Conservation (phyloP, 2,888 invertebrate species). For the Clunio marinus region DNA sequence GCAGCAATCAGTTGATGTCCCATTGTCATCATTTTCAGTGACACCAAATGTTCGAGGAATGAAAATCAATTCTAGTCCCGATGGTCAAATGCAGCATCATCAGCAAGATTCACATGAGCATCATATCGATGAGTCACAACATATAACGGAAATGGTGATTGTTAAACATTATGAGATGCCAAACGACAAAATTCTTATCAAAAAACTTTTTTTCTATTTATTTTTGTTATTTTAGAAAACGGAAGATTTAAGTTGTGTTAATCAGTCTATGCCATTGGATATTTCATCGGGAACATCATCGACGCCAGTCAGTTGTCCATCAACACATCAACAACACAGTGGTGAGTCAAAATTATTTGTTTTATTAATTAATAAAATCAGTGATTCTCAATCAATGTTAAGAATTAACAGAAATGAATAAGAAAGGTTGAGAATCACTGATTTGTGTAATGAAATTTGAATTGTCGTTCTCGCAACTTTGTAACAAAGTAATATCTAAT, state of each 20-base stretch:
- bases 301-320: slow-evolving; percentile 45
- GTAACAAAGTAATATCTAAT: too few relatives aligned
- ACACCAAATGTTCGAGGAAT: slow-evolving; percentile 30
- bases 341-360: slow-evolving; percentile 45
- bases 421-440: too few relatives aligned
- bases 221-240: slow-evolving; percentile 46
- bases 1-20: slow-evolving; percentile 41
- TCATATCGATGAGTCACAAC: slow-evolving; percentile 35
- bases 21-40: slow-evolving; percentile 40
- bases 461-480: too few relatives aligned
- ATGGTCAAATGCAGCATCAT: slow-evolving; percentile 37
- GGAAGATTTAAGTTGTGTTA: slow-evolving; percentile 50
- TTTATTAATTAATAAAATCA: not conserved
- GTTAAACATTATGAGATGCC: not conserved
- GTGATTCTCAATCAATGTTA: too few relatives aligned
- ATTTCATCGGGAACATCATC: slow-evolving; percentile 48
- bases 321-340: slow-evolving; percentile 46
- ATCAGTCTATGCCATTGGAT: slow-evolving; percentile 51
- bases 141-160: slow-evolving; percentile 36
- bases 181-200: too few relatives aligned
- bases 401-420: too few relatives aligned
- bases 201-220: slow-evolving; percentile 39
- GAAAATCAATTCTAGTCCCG: slow-evolving; percentile 39
- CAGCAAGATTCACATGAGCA: slow-evolving; percentile 38
- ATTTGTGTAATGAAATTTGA: too few relatives aligned